Evolutionary conservation across 2,113 vertebrate genomes (phyloP).

Genomic region (Sebastes schlegelii): DNA sequence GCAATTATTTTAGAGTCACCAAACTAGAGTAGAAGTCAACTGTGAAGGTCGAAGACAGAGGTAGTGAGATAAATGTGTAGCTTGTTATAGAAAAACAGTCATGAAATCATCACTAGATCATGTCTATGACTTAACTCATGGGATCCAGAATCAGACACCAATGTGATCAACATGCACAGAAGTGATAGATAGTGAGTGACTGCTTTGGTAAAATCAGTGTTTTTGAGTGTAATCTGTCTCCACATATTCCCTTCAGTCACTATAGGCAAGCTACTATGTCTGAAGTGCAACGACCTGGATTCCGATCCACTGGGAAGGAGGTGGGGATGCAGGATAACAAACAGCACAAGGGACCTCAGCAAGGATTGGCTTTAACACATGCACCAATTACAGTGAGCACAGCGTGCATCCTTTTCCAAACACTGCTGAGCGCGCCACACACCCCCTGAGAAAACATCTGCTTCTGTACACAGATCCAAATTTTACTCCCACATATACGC

Average conservation of each 20-base stretch:
- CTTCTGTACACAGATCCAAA: conserved; percentile 58
- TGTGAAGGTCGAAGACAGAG: neutral
- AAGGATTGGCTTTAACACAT: conserved; percentile 70
- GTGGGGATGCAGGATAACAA: conserved; percentile 63
- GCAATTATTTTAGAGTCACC: neutral
- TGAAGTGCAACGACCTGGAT: conserved; percentile 61
- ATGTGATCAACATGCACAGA: conserved; percentile 16
- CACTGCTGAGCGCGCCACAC: conserved; percentile 62
- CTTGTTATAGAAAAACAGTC: neutral
- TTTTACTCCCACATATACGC: conserved; percentile 39
- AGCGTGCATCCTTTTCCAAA: conserved; percentile 67
- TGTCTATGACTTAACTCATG: neutral
- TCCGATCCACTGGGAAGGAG: conserved; percentile 55
- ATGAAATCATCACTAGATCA: neutral
- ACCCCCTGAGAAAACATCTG: conserved; percentile 81
- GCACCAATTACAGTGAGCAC: conserved; percentile 77
- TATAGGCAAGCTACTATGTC: conserved; percentile 46
- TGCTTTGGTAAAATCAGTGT: conserved; percentile 19
- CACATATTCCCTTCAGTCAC: conserved; percentile 36
- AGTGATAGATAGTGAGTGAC: neutral
- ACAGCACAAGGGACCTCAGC: conserved; percentile 60
- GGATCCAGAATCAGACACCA: conserved; percentile 5
- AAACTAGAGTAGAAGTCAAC: neutral
- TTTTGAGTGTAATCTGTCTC: conserved; percentile 42
- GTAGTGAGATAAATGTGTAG: neutral